phyloP scores from a whole-genome alignment of 1,140 invertebrate genomes.

The Drosophila subpulchrella region DNA sequence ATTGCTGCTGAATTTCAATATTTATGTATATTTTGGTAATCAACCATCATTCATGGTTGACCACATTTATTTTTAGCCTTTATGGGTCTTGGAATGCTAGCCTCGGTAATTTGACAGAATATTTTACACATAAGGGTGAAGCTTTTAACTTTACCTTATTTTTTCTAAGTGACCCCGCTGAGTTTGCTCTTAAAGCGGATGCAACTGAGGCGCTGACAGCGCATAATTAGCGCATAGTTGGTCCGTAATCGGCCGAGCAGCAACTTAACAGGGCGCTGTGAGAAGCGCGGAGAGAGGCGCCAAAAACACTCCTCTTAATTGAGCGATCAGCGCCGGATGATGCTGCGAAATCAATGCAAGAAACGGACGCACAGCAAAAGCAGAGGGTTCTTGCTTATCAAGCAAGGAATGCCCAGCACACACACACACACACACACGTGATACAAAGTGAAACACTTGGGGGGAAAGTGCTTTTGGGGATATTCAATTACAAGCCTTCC shows the following conservation, averaged over 20 bases:
- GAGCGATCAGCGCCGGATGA: conserved; percentile 38
- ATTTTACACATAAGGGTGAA: too few relatives aligned
- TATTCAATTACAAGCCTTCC: conserved; percentile 59
- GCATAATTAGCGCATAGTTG: conserved; percentile 55
- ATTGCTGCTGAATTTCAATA: too few relatives aligned
- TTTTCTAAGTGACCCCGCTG: too few relatives aligned
- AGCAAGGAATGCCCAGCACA: background rate
- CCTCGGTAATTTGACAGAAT: too few relatives aligned
- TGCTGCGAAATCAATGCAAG: conserved; percentile 30
- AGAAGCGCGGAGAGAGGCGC: conserved; percentile 3
- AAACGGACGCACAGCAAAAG: background rate
- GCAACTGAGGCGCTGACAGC: conserved; percentile 31
- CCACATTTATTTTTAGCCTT: too few relatives aligned
- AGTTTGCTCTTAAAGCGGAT: conserved; percentile 20
- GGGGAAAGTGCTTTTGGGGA: conserved; percentile 28
- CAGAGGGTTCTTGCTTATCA: background rate
- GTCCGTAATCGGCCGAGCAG: conserved; percentile 11
- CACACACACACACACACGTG: background rate
- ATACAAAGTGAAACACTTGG: background rate
- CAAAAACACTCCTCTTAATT: conserved; percentile 18
- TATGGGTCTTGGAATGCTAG: too few relatives aligned
- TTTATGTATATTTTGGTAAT: too few relatives aligned
- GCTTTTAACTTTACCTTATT: too few relatives aligned
- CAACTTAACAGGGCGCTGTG: background rate
- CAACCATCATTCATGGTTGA: too few relatives aligned